Evolutionary conservation across 2,113 vertebrate species (phyloP).

Genomic region (Protobothrops flavoviridis): DNA sequence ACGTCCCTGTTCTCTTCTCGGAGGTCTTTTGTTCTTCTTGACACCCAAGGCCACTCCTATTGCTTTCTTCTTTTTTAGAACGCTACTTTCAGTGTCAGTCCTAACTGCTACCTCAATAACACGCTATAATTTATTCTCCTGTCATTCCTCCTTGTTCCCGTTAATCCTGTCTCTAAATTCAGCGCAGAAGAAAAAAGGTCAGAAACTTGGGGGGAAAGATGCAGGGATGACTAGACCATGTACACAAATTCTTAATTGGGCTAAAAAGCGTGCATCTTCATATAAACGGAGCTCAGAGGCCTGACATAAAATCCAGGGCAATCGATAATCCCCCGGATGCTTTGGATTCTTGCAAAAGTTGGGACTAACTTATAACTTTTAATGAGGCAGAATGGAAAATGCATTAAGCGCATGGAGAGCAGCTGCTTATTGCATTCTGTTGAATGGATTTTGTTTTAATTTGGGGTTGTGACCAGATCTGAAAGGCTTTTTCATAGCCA

Average conservation of each 20-base stretch:
- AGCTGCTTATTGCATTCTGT: not conserved
- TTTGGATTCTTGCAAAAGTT: not conserved
- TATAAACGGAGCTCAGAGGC: not conserved
- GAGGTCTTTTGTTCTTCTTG: slow-evolving; percentile 9
- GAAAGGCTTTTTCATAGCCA: not conserved
- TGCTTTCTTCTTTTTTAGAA: not conserved
- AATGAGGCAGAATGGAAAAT: not conserved
- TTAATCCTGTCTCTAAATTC: not conserved
- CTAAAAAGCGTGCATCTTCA: not conserved
- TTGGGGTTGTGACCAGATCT: not conserved
- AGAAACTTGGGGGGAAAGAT: not conserved
- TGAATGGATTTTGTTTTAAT: not conserved
- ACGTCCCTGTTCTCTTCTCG: not conserved
- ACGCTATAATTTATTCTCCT: not conserved
- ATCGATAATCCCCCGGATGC: not conserved
- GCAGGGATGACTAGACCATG: not conserved
- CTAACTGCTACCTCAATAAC: slow-evolving; percentile 10
- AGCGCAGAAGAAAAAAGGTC: not conserved
- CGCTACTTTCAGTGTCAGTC: not conserved
- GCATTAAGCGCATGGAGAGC: not conserved
- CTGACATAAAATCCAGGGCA: not conserved
- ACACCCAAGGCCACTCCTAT: slow-evolving; percentile 3
- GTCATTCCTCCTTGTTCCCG: not conserved
- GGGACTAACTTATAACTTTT: not conserved
- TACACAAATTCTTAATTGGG: not conserved